phyloP scores from a whole-genome alignment of 2,113 vertebrate genomes.

The Bubo scandiacus region DNA sequence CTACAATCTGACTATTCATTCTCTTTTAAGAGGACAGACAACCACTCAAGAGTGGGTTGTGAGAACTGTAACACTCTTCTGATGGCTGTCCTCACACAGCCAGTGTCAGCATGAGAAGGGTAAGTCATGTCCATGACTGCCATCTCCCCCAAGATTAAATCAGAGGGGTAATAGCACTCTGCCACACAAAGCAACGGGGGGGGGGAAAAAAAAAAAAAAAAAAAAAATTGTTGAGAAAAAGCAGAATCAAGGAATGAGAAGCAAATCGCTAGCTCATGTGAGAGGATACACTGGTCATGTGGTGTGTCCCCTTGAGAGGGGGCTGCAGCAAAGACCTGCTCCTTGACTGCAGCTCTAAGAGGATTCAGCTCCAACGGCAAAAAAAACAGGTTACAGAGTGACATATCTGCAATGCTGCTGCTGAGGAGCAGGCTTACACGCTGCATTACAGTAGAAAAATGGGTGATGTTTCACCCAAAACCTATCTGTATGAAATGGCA shows the following conservation, averaged over 20 bases:
- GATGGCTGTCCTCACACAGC: not conserved
- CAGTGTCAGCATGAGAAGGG: not conserved
- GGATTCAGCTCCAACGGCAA: not conserved
- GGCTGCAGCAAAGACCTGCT: not conserved
- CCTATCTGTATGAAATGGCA: not conserved
- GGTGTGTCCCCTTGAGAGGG: not conserved
- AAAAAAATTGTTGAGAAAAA: not conserved
- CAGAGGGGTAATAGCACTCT: not conserved
- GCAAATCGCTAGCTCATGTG: not conserved
- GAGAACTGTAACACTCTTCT: not conserved
- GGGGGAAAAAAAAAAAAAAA: not conserved
- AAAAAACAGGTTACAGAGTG: not conserved
- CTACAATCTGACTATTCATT: not conserved
- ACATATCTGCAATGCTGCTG: not conserved
- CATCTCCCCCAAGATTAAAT: not conserved
- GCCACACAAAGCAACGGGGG: not conserved
- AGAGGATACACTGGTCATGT: not conserved
- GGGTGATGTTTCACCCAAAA: not conserved
- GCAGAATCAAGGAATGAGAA: not conserved
- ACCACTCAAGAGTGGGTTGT: not conserved
- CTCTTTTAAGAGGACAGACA: not conserved
- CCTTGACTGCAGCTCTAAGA: not conserved
- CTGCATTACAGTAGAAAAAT: not conserved
- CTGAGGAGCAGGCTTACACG: not conserved
- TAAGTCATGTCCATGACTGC: not conserved